Base-by-base conservation (phyloP, 2,888 invertebrate genomes). In the Terebella lapidaria region DNA sequence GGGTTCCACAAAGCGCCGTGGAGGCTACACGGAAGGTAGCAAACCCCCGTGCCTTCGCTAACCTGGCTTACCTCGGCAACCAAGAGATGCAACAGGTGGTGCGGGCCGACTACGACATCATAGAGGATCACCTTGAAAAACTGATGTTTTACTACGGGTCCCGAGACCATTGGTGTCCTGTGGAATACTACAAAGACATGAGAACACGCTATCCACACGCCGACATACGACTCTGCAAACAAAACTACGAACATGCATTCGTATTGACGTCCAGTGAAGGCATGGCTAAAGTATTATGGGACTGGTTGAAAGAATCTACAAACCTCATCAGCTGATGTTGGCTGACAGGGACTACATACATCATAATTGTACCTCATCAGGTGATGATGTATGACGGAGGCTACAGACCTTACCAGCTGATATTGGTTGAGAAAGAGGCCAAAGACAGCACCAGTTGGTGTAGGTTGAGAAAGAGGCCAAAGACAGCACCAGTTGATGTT, bases 131-230 rank as follows among this genome's bases (percentile, higher is more conserved):
- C 75, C 70, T 84, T n/a, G 77, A 85, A 18, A 86, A 86, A 70
- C 81, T 93, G 1, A 88, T 87, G 75, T 85, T 94, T 54, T 89
- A 91, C 75, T 95, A 92, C 78, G 89, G 91, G 10, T 81, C 83
- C 3, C 84, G 75, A 2, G 95, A 96, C 80, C 85, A 86, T 4
- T 96, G 95, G 95, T 89, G 87, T 56, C 94, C 94, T 0, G 70
- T 86, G 0, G 91, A 88, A 74, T 90, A 86, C 74, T 81, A 87
- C 27, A 86, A 88, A 52, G 35, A 20, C 63, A 79, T 94, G 60
- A 85, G 83, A 64, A 70, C 78, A 24, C 81, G 81, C 59, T 84
- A 87, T 75, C 88, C 88, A 0, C 79, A 84, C 58, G 81, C 87
- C 4, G 84, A 88, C 59, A 86, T 87, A 2, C 78, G 84, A 62